Base-by-base conservation (phyloP, 2,113 vertebrate genomes). In the Hucho hucho region DNA sequence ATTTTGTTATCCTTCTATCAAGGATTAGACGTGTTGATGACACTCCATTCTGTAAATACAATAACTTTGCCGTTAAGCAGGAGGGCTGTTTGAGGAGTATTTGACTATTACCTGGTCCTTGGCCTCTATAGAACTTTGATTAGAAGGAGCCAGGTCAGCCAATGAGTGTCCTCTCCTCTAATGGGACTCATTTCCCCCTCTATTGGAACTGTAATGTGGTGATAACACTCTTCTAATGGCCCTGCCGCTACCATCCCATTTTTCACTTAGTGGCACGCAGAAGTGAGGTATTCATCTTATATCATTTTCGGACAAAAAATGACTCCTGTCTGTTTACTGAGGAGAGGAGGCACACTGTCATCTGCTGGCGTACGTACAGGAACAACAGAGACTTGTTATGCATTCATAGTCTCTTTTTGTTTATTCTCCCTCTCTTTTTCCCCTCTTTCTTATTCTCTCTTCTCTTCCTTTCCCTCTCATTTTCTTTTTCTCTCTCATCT, bases 201-300 rank as follows among this genome's bases (percentile, higher is more conserved):
- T n/a, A 5, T 65, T 46, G 20, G 67, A 69, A 74, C 76, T 81
- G 79, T 58, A 77, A 24, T 16, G 68, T 24, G 46, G 64, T 66
- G 83, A 84, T 84, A 84, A 78, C 69, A 46, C 70, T 16, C 16
- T 16, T 29, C 73, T 84, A 84, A 84, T 81, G 76, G 74, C 63
- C 32, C 32, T 66, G 22, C 26, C 24, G 22, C 61, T 43, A 12
- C 49, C 49, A 37, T 32, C 80, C 70, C 74, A 78, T 81, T 81
- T 78, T 81, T 75, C 77, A 65, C 46, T 76, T 26, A 53, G 20
- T 69, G 70, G 77, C 67, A 32, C 29, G 66, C 6, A 29, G 73
- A 70, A 78, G 69, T 61, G n/a, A 77, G 79, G 43, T 67, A 66
- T 59, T 78, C 73, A 75, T 83, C 73, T 76, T 56, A 70, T 70